Base-by-base conservation (phyloP, 1,140 invertebrate genomes). In the Lerema accius region DNA sequence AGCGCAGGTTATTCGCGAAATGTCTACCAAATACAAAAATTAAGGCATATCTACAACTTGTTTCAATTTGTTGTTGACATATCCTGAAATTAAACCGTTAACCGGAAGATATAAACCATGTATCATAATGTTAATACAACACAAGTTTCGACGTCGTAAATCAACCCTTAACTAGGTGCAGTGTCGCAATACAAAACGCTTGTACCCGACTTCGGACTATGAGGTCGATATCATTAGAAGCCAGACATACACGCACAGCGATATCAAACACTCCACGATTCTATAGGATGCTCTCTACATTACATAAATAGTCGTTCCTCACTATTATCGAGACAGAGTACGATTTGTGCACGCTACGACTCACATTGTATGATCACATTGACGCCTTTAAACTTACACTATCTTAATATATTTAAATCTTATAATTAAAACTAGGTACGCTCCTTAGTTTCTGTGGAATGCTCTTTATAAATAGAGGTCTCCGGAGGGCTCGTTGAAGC, bases 211-310 rank as follows among this genome's bases (percentile, higher is more conserved):
- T 74, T 81, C 78, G 78, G 80, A 80, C 76, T 85, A 86, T 86
- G 80, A 85, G 73, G 82, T 80, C 73, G 63, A 80, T 78, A 82
- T 80, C 59, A 82, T 80, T 83, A 86, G 73, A 90, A 90, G 87
- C 87, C 87, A 84, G 76, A 89, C 84, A 86, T 80, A 86, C 82
- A 84, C 78, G 78, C 76, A 87, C 80, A 86, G 84, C 85, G 81
- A 85, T 76, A 80, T 75, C 75, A 82, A 80, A 83, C 83, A 86
- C 80, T 80, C 80, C 72, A 88, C 84, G 69, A 82, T 74, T 78
- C 86, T 89, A 84, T 82, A 84, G 76, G 77, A 80, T 84, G 82
- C 84, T 84, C 71, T 82, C 80, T 84, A 84, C 77, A 16, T 65
- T 77, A 74, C 67, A 80, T 80, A 78, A 76, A 79, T 80, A 82